These are phyloP conservation scores for Listronotus bonariensis DNA, from an alignment of 1,140 invertebrate genomes.

Conservation along the genomic window DNA sequence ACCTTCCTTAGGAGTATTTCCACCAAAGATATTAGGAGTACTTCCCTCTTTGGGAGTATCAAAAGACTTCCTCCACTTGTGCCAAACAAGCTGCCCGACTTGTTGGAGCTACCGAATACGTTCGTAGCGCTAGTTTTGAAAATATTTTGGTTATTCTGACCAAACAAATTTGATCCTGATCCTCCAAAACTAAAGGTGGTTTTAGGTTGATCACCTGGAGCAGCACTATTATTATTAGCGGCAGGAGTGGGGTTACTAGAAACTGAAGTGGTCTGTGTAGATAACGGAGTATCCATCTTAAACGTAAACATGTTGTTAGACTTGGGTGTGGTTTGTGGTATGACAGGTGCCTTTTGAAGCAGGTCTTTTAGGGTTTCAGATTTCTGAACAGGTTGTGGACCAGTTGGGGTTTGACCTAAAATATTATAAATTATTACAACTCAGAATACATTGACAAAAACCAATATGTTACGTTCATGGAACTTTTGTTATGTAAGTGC, in stretches of 20 bases:
- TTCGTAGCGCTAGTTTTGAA: neutral
- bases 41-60: slow-evolving; percentile 19
- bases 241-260: too few species aligned
- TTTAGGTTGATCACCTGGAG: neutral
- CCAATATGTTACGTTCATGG: too few species aligned
- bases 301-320: too few species aligned
- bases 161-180: too few species aligned
- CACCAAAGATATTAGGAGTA: slow-evolving; percentile 16
- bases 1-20: neutral
- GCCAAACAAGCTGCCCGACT: neutral
- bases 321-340: neutral
- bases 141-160: too few species aligned
- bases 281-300: too few species aligned
- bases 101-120: neutral
- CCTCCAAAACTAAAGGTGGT: too few species aligned
- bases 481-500: too few species aligned
- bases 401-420: neutral
- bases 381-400: neutral
- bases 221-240: too few species aligned
- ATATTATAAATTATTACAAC: too few species aligned
- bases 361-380: neutral
- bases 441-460: too few species aligned
- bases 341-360: neutral
- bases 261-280: too few species aligned
- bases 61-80: neutral